Evolutionary conservation across 2,888 invertebrate species (phyloP).

Genomic region (Copidosoma aretas): DNA sequence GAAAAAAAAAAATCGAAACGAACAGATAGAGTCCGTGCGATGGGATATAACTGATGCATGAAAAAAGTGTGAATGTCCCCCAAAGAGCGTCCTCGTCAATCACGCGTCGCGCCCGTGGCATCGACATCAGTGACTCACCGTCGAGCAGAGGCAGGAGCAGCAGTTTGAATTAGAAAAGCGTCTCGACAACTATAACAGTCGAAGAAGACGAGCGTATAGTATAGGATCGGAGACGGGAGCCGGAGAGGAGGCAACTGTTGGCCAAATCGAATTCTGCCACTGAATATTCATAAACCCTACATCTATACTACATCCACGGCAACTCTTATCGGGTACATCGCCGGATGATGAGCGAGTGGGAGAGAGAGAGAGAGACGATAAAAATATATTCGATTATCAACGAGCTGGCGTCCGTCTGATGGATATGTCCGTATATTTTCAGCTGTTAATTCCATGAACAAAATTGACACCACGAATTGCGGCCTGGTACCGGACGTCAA

Average conservation of each 20-base stretch:
- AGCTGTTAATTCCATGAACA: conserved; percentile 91
- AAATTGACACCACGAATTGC: conserved; percentile 87
- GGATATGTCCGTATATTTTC: conserved; percentile 51
- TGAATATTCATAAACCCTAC: conserved; percentile 35
- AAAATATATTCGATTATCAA: conserved; percentile 33
- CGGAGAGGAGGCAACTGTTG: neutral
- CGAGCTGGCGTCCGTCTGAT: too few relatives aligned
- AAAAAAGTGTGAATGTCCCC: too few relatives aligned
- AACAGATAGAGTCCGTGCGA: too few relatives aligned
- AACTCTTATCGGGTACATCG: too few relatives aligned
- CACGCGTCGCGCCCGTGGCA: too few relatives aligned
- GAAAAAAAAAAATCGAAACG: too few relatives aligned
- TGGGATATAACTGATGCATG: too few relatives aligned
- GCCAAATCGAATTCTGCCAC: conserved; percentile 24
- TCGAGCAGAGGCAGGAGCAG: neutral
- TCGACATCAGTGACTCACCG: too few relatives aligned
- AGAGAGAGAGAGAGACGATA: conserved; percentile 1
- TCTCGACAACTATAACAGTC: neutral
- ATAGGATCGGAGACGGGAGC: too few relatives aligned
- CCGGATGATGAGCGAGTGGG: neutral
- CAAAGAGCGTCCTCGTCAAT: too few relatives aligned
- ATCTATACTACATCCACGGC: neutral
- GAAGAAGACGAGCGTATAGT: neutral
- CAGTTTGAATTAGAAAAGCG: neutral
- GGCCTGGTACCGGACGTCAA: conserved; percentile 88